Evolutionary conservation across 2,797 vertebrate species (phyloP).

Genomic region (Anas bahamensis): DNA sequence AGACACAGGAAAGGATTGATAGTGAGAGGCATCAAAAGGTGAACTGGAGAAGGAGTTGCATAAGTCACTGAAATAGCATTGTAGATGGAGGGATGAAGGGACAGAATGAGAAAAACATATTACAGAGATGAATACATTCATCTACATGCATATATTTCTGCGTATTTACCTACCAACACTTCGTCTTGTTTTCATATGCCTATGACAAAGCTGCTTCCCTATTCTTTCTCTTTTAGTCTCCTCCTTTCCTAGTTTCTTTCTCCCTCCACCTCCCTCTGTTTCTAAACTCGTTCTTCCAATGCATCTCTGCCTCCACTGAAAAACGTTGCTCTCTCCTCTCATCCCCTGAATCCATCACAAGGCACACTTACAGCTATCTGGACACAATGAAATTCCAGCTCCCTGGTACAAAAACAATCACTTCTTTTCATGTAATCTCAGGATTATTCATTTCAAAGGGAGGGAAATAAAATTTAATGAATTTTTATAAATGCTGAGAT

Average conservation of each 20-base stretch:
- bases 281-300: background rate
- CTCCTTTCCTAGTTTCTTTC: background rate
- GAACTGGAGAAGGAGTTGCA: background rate
- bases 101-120: background rate
- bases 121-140: background rate
- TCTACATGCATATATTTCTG: background rate
- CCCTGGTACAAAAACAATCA: background rate
- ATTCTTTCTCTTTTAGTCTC: background rate
- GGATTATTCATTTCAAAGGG: conserved; percentile 20
- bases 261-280: background rate
- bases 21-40: background rate
- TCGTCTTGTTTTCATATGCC: background rate
- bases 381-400: background rate
- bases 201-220: background rate
- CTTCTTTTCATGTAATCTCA: background rate
- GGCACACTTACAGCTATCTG: background rate
- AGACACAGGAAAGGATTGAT: background rate
- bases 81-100: background rate
- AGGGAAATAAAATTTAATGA: background rate
- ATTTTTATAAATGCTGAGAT: conserved; percentile 38
- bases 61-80: background rate
- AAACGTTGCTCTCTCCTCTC: background rate
- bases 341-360: background rate
- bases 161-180: background rate
- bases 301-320: background rate